Conservation (phyloP, 35 echinoderm and acorn worm genomes). For the Lytechinus pictus region DNA sequence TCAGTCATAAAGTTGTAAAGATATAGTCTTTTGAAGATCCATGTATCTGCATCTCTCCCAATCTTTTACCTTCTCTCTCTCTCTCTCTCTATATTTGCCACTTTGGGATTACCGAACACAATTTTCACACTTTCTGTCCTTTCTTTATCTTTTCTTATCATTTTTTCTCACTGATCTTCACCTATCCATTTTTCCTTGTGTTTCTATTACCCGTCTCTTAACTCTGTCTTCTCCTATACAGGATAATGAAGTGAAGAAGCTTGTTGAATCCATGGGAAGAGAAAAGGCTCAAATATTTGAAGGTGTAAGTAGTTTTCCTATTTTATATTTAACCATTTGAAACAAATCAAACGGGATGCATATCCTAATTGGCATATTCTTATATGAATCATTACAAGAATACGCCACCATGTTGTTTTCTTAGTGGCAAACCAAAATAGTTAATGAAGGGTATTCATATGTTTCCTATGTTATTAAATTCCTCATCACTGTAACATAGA, state of each 20-base stretch:
- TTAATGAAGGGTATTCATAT: too few relatives aligned
- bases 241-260: conserved; percentile 63
- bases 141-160: too few relatives aligned
- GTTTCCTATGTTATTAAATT: too few relatives aligned
- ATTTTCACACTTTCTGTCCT: too few relatives aligned
- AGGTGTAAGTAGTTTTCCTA: background rate
- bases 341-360: background rate
- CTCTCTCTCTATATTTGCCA: background rate
- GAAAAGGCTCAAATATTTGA: conserved; percentile 51
- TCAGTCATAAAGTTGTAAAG: too few relatives aligned
- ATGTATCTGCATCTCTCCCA: background rate
- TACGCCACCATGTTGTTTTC: too few relatives aligned
- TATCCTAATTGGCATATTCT: background rate
- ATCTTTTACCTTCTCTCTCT: background rate
- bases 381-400: too few relatives aligned
- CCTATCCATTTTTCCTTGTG: too few relatives aligned
- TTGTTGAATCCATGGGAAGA: conserved; percentile 51
- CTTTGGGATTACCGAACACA: background rate
- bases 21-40: too few relatives aligned
- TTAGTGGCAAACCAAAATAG: too few relatives aligned
- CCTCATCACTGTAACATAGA: too few relatives aligned
- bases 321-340: background rate
- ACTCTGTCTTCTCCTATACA: background rate
- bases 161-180: too few relatives aligned
- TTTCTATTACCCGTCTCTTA: background rate